These are phyloP conservation scores for Lepus timidus DNA, from an alignment of 2,113 vertebrate genomes.

Conservation along the genomic window DNA sequence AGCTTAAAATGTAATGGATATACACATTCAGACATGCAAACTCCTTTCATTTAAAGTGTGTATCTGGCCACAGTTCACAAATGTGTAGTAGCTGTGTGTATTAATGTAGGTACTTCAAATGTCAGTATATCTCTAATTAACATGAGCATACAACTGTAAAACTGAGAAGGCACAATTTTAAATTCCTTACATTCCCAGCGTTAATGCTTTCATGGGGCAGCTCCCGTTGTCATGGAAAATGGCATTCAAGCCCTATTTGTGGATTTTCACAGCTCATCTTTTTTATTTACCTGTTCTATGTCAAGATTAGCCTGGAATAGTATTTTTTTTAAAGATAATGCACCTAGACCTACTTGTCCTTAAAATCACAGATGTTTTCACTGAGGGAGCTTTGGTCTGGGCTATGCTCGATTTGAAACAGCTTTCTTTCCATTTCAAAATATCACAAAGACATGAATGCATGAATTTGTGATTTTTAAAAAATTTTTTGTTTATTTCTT, in stretches of 20 bases:
- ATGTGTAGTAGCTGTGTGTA: constrained; percentile 81
- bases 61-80: constrained; percentile 79
- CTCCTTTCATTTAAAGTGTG: constrained; percentile 79
- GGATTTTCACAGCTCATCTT: constrained; percentile 83
- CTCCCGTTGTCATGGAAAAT: constrained; percentile 82
- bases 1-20: constrained; percentile 73
- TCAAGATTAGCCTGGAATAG: constrained; percentile 85
- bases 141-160: constrained; percentile 81
- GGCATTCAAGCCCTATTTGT: constrained; percentile 74
- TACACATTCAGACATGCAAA: constrained; percentile 78
- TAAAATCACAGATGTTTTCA: constrained; percentile 82
- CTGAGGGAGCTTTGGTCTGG: constrained; percentile 69
- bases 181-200: constrained; percentile 83
- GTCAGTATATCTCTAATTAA: constrained; percentile 80
- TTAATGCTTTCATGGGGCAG: constrained; percentile 76
- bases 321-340: constrained; percentile 80
- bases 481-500: no score
- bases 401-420: constrained; percentile 83
- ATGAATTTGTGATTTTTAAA: neutral
- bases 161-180: constrained; percentile 83
- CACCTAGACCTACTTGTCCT: constrained; percentile 84
- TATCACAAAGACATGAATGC: constrained; percentile 73
- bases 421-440: constrained; percentile 84
- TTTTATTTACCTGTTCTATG: constrained; percentile 83
- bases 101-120: constrained; percentile 82